These are phyloP conservation scores for Pristionchus fissidentatus DNA, from an alignment of 2,888 invertebrate species.

Conservation along the genomic window DNA sequence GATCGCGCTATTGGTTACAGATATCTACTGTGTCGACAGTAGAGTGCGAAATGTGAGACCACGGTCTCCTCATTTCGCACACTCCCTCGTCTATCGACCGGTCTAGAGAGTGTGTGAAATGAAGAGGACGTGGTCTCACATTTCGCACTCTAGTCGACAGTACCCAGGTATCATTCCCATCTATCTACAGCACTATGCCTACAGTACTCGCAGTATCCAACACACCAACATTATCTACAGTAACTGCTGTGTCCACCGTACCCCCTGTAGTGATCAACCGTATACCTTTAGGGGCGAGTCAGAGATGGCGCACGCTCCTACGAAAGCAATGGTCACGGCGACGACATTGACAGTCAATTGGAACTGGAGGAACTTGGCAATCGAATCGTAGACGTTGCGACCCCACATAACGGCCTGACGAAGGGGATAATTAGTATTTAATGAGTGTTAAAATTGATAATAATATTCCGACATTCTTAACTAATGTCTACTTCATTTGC, in stretches of 20 bases:
- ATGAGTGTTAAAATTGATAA: neutral
- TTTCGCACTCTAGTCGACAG: too few relatives aligned
- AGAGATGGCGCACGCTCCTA: conserved; percentile 79
- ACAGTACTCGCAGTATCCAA: neutral
- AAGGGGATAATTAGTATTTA: neutral
- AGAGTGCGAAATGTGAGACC: too few relatives aligned
- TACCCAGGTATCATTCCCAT: neutral
- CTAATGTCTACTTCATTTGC: neutral
- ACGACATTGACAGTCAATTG: conserved; percentile 79
- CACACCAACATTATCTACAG: neutral
- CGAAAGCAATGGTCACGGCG: conserved; percentile 79
- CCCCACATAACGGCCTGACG: conserved; percentile 79
- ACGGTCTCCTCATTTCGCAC: too few relatives aligned
- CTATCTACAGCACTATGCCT: neutral
- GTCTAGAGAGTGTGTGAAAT: too few relatives aligned
- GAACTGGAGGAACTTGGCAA: conserved; percentile 80
- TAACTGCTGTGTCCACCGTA: neutral
- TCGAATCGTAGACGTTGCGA: conserved; percentile 79
- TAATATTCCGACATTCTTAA: neutral
- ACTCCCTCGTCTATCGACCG: too few relatives aligned
- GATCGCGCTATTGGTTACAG: neutral
- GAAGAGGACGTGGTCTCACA: too few relatives aligned
- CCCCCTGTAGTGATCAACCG: neutral
- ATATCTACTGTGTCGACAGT: too few relatives aligned
- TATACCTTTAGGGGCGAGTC: conserved; percentile 76